Evolutionary conservation across 1,140 invertebrate species (phyloP).

Genomic region (Coenobita brevimanus): DNA sequence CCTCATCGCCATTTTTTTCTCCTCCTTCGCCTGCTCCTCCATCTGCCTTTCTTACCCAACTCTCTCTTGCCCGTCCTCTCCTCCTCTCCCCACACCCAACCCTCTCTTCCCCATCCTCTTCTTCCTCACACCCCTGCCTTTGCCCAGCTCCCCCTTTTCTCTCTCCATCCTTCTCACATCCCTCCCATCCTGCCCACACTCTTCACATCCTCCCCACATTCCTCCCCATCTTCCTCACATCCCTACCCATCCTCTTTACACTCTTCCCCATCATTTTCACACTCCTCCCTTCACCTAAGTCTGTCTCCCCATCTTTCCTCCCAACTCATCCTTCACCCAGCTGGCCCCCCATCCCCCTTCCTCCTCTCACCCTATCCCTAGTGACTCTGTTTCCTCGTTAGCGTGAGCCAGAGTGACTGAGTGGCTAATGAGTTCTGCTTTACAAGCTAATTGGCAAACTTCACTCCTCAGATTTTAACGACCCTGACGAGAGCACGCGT

Average conservation of each 20-base stretch:
- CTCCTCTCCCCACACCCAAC: not conserved
- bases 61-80: not conserved
- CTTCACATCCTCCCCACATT: not conserved
- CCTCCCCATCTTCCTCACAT: constrained; percentile 1
- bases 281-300: no score
- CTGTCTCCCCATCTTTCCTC: not conserved
- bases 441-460: no score
- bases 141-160: not conserved
- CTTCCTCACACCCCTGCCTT: not conserved
- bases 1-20: not conserved
- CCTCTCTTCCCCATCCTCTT: not conserved
- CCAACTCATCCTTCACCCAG: no score
- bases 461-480: no score
- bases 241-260: no score
- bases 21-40: not conserved
- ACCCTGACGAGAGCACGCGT: no score
- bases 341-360: not conserved
- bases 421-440: no score
- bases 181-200: not conserved
- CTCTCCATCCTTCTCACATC: not conserved
- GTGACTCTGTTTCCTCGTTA: no score
- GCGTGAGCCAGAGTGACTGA: no score
- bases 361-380: not conserved
- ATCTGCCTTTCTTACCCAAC: not conserved
- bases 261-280: no score